Percentiles rank a stretch among this genome's conserved stretches.
Evolutionary conservation across 2,797 vertebrate genomes (phyloP).

Genomic region (Harpagifer antarcticus): DNA sequence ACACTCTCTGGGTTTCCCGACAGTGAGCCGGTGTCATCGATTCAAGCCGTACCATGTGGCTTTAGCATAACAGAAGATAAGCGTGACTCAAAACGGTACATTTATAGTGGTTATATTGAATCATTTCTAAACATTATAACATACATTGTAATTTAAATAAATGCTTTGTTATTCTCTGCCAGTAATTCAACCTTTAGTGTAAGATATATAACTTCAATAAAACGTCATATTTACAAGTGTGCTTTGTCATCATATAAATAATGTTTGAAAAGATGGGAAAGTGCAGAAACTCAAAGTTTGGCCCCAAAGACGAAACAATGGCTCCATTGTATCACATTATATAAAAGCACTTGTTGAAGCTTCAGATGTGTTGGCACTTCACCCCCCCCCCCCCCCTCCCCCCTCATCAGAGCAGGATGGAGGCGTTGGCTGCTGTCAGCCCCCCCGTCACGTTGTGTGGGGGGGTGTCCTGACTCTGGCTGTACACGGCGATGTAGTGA

Average conservation of each 20-base stretch:
- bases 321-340: neutral
- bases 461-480: slow-evolving; percentile 23
- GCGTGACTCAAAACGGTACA: neutral
- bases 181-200: neutral
- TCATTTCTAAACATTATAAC: neutral
- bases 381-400: neutral
- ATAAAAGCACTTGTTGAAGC: slow-evolving; percentile 47
- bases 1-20: no score
- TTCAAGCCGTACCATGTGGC: no score
- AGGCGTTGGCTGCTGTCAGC: slow-evolving; percentile 46
- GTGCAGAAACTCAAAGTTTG: neutral
- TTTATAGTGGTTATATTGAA: neutral
- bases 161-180: neutral
- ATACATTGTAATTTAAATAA: neutral
- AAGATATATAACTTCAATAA: slow-evolving; percentile 1
- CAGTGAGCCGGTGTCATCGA: no score
- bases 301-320: neutral
- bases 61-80: neutral
- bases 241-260: no score
- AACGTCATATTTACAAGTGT: slow-evolving; percentile 5
- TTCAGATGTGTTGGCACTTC: slow-evolving; percentile 29
- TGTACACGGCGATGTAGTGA: slow-evolving; percentile 59
- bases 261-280: neutral
- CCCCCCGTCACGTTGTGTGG: slow-evolving; percentile 34
- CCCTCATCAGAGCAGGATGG: slow-evolving; percentile 43